A percentile compares a stretch with the other conserved stretches of the same genome.
Evolutionary conservation across 2,113 vertebrate species (phyloP).

Genomic region (Microtus richardsoni): DNA sequence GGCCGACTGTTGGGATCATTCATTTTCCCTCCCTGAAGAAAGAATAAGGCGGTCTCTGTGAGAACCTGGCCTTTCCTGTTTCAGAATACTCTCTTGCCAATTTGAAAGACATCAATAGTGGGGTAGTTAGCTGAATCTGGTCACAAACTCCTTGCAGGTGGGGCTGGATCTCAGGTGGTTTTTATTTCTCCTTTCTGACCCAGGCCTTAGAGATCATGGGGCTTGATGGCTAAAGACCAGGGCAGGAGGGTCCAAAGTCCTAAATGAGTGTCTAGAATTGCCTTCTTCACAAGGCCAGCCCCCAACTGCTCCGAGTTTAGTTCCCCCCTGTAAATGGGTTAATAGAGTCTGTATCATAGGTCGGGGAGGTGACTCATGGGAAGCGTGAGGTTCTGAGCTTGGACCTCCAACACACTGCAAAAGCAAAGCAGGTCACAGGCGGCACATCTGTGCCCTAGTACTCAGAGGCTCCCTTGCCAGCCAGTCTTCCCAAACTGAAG

Average conservation of each 20-base stretch:
- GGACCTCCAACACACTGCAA: neutral
- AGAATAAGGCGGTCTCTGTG: neutral
- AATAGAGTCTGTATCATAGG: neutral
- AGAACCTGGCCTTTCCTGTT: neutral
- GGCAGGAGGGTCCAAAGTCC: no score
- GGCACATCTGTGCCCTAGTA: neutral
- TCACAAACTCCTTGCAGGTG: neutral
- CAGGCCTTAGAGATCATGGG: neutral
- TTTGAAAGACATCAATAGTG: neutral
- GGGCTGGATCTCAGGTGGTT: neutral
- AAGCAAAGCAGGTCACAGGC: neutral
- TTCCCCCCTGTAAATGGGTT: neutral
- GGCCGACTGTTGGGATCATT: neutral
- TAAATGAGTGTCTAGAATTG: neutral
- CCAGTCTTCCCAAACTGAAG: neutral
- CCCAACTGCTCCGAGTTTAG: neutral
- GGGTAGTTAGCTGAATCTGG: no score
- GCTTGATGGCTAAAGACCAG: rapidly evolving
- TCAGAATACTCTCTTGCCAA: neutral
- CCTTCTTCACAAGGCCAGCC: neutral
- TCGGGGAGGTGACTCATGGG: neutral
- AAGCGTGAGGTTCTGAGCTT: no score
- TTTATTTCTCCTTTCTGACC: neutral
- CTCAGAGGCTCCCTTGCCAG: neutral
- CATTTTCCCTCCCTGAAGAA: neutral